A percentile compares a stretch with the other conserved stretches of the same genome.
Evolutionary conservation across 2,888 invertebrate species (phyloP).

Genomic region (Apamea epomidion): DNA sequence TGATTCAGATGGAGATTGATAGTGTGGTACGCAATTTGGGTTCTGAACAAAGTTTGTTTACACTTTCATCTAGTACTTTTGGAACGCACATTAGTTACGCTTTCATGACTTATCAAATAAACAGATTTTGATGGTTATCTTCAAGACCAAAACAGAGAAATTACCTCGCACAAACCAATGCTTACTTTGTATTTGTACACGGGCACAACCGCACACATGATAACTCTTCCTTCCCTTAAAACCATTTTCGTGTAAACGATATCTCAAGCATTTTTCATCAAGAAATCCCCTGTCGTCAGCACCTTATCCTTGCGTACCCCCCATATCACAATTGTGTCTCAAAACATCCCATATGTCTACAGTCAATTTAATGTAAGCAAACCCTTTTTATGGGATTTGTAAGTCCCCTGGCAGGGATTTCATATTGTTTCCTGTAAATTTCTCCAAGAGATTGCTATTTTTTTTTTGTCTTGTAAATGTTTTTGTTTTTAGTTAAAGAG

Average conservation of each 20-base stretch:
- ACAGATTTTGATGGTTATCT: neutral
- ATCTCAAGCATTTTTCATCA: slow-evolving; percentile 5
- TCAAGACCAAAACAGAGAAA: neutral
- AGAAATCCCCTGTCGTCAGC: neutral
- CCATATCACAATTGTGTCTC: slow-evolving; percentile 23
- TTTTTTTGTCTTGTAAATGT: neutral
- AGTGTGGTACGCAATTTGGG: too few species aligned
- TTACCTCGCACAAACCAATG: neutral
- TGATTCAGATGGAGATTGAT: too few species aligned
- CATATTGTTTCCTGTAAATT: neutral
- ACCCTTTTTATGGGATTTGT: slow-evolving; percentile 36
- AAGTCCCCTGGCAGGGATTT: slow-evolving; percentile 20
- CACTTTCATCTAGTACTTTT: too few species aligned
- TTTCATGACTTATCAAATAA: neutral
- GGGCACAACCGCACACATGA: too few species aligned
- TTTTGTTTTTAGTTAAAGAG: neutral
- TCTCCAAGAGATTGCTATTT: neutral
- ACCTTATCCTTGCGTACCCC: slow-evolving; percentile 10
- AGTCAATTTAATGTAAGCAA: slow-evolving; percentile 42
- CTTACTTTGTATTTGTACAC: neutral
- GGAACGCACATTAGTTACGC: neutral
- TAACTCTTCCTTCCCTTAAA: neutral
- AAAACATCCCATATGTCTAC: slow-evolving; percentile 14
- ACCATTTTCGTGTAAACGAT: neutral
- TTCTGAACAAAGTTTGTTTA: too few species aligned